These are phyloP conservation scores for Chaenodraco wilsoni DNA, from an alignment of 2,797 vertebrate species.

Conservation along the genomic window DNA sequence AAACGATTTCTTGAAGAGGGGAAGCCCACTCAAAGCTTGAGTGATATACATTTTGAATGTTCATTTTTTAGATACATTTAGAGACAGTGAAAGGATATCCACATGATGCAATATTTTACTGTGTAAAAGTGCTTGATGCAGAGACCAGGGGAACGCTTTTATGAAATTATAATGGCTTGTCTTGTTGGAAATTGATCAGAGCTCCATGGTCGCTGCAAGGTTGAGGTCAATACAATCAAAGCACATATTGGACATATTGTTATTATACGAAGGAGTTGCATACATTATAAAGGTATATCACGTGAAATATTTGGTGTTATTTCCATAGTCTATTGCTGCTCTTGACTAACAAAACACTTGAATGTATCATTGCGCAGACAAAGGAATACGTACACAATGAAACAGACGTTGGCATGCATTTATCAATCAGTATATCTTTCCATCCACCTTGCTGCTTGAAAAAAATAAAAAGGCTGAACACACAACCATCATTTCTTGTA, in stretches of 20 bases:
- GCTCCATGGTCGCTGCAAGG: not conserved
- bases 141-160: not conserved
- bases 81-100: not conserved
- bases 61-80: slow-evolving; percentile 18
- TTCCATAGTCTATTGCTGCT: not conserved
- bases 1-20: slow-evolving; percentile 58
- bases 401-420: slow-evolving; percentile 8
- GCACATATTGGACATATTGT: too few species aligned
- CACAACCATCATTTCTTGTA: not conserved
- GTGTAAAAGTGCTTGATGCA: not conserved
- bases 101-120: slow-evolving; percentile 10
- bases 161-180: slow-evolving; percentile 2
- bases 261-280: not conserved
- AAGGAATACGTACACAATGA: not conserved
- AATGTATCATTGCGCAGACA: not conserved
- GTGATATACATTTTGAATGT: slow-evolving; percentile 56
- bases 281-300: not conserved
- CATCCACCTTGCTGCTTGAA: slow-evolving; percentile 13
- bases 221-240: not conserved
- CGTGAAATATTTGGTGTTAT: not conserved
- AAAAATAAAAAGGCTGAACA: slow-evolving; percentile 13
- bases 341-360: not conserved
- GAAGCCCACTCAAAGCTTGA: slow-evolving; percentile 65
- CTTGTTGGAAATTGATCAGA: not conserved
- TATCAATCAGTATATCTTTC: slow-evolving; percentile 8